A percentile compares a stretch with the other conserved stretches of the same genome.
Evolutionary conservation across 2,888 invertebrate species (phyloP).

Genomic region (Melipona bicolor): DNA sequence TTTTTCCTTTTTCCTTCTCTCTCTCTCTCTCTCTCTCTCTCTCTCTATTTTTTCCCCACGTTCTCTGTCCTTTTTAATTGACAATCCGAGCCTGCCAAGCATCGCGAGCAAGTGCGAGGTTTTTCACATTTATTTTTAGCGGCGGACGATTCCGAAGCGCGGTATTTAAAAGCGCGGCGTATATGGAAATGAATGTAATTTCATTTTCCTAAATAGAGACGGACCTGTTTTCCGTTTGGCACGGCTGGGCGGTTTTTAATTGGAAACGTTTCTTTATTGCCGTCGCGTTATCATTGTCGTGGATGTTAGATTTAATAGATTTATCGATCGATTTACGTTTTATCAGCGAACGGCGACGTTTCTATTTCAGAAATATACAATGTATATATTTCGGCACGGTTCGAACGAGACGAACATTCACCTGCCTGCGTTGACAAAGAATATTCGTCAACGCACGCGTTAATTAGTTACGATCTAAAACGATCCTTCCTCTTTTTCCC

Average conservation of each 20-base stretch:
- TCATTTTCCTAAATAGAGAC: background rate
- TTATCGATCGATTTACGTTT: too few relatives aligned
- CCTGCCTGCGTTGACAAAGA: background rate
- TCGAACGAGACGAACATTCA: too few relatives aligned
- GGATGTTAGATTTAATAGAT: background rate
- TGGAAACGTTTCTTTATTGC: background rate
- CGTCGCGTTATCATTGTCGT: background rate
- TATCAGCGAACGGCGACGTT: background rate
- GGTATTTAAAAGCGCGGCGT: background rate
- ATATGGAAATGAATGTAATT: background rate
- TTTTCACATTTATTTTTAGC: constrained; percentile 15
- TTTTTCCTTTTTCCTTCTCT: background rate
- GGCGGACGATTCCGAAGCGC: background rate
- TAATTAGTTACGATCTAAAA: constrained; percentile 15
- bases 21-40: background rate
- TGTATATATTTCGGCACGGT: too few relatives aligned
- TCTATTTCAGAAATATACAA: too few relatives aligned
- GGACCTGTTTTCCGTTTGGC: background rate
- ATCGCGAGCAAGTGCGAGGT: background rate
- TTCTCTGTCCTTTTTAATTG: constrained; percentile 1
- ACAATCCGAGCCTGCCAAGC: constrained; percentile 10
- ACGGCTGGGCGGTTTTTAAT: background rate
- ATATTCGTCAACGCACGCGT: background rate
- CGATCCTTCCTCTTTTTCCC: background rate
- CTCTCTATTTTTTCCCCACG: too few relatives aligned